Evolutionary conservation across 2,113 vertebrate species (phyloP), one percentile per base, ranked within the genome.

Genomic region (Cebidichthys violaceus): DNA sequence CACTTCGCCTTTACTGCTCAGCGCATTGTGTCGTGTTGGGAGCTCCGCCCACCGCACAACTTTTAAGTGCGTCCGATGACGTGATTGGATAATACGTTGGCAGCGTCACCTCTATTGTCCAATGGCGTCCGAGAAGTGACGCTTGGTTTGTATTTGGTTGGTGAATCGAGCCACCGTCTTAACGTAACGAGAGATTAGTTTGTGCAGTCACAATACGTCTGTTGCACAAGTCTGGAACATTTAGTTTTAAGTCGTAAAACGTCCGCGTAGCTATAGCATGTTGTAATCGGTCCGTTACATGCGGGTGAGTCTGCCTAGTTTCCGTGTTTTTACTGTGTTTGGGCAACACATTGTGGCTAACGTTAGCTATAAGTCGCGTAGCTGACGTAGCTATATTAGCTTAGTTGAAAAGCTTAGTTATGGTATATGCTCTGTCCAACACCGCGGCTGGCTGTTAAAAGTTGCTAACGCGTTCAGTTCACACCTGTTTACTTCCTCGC

Each of bases 81-180:
- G 0, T 85, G 74, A 89, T 92, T 94, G 92, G 92, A 10, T 50
- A 33, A 81, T 18, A 2, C 13, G 14, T 37, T 2, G 0, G 0
- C 4, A 7, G 70, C 90, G 84, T 88, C 79, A 87, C 57, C 31
- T 0, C 0, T 22, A 0, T 37, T 20, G 60, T n/a, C 93, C 93
- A 94, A 94, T 94, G 8, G 72, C 0, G 0, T 55, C 0, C 11
- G 35, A 9, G 76, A 84, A 61, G 24, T 1, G 13, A 45, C 24
- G n/a, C 29, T 57, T 67, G 0, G 88, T 92, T 92, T 91, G 69
- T 82, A 89, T 92, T 93, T 80, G 89, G 64, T 90, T 94, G 71
- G 72, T 27, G 70, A 82, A 50, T 37, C 8, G 50, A 27, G 4
- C 47, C 47, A 9, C 4, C n/a, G 29, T 59, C n/a, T 18, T 79